Base-by-base conservation (phyloP, 2,797 vertebrate genomes). In the Microctenopoma steveboyesi region DNA sequence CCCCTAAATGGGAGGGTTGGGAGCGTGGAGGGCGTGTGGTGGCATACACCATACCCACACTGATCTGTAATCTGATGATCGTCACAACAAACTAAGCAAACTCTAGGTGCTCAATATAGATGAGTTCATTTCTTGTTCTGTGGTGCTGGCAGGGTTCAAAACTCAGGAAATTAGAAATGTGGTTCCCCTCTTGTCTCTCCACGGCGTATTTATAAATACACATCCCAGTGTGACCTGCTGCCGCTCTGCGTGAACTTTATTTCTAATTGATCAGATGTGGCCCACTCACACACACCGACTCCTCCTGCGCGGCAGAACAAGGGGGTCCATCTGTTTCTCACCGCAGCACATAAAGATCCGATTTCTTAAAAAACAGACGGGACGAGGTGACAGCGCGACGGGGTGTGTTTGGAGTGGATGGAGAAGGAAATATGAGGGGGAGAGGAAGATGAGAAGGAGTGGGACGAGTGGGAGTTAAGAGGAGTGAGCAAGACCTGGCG, bases 301-400 rank as follows among this genome's bases (percentile, higher is more conserved):
- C 82, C 76, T 15, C 78, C 80, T 72, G 83, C 69, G 69, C 55
- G 60, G 50, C 76, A 78, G 66, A 15, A 65, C 61, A 40, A 64
- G 82, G 78, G 51, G 71, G 83, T 80, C 87, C 87, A 88, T 91
- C 89, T 89, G 90, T 76, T 88, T 86, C 80, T 78, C 80, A 49
- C 80, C 43, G 54, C 65, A 57, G 64, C 74, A 63, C 66, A 82
- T 73, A 80, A 64, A 76, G 66, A 86, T 79, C 64, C 53, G 73
- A 79, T 56, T 75, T 75, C 79, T 81, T 86, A 84, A 87, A 33
- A 3, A 87, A 83, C 74, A 82, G 78, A 72, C 71, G 50, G 57
- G 66, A 57, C 5, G 69, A 83, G 84, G 79, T 87, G 85, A 86
- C 80, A 81, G 52, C 59, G 49, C 73, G 60, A 71, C 52, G 68